These are phyloP conservation scores for Ranitomeya variabilis DNA, from an alignment of 2,113 vertebrate genomes.

Conservation along the genomic window DNA sequence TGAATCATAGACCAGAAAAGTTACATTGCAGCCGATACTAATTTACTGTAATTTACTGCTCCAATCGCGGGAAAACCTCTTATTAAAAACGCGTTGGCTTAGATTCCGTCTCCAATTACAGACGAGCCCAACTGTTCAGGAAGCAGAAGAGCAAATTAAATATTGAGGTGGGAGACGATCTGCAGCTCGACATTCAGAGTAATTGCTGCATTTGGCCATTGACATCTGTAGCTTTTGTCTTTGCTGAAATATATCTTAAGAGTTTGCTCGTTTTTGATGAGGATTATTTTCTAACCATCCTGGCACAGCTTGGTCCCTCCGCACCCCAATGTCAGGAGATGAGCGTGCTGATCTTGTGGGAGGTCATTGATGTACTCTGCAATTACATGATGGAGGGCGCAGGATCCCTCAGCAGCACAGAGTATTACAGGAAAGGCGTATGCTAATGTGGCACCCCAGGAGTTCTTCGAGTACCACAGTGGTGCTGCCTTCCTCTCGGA, in stretches of 20 bases:
- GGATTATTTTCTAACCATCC: too few species aligned
- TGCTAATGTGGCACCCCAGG: too few species aligned
- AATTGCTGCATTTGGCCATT: neutral
- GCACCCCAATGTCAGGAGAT: too few species aligned
- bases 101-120: conserved; percentile 10
- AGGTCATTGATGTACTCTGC: too few species aligned
- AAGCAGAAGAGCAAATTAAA: conserved; percentile 41
- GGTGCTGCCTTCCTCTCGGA: too few species aligned
- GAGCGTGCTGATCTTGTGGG: too few species aligned
- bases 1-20: conserved; percentile 56
- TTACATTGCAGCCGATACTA: conserved; percentile 37
- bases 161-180: neutral
- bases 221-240: neutral
- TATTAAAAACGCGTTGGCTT: conserved; percentile 16
- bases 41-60: conserved; percentile 48
- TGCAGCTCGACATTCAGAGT: neutral
- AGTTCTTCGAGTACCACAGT: too few species aligned
- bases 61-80: neutral
- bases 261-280: too few species aligned
- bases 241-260: neutral
- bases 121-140: neutral
- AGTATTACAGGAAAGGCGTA: too few species aligned
- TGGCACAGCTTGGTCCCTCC: too few species aligned
- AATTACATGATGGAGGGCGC: too few species aligned
- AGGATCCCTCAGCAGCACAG: too few species aligned